Base-by-base conservation (phyloP, 37 sponge, comb jelly and placozoan genomes). In the Spongia lamella region DNA sequence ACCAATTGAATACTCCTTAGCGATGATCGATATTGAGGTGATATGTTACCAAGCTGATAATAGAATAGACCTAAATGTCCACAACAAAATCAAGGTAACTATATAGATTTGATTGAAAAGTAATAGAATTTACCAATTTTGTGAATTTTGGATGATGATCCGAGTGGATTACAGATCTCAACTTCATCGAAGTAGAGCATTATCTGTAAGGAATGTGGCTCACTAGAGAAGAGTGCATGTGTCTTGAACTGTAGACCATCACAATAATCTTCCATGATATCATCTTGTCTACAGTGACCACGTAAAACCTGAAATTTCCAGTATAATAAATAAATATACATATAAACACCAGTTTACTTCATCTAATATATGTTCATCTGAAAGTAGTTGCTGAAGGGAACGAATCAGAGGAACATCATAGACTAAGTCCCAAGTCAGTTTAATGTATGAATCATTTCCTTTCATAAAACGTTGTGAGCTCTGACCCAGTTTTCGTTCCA, bases 301-400 rank as follows among this genome's bases (percentile, higher is more conserved):
- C 61, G 58, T 38, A 72, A 22, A 54, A 72, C 73, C 73, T 72
- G n/a, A n/a, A n/a, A n/a, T n/a, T n/a, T n/a, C n/a, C n/a, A n/a
- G n/a, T n/a, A n/a, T n/a, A n/a, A n/a, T n/a, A n/a, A n/a, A n/a
- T n/a, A n/a, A n/a, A n/a, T n/a, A n/a, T n/a, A n/a, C n/a, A n/a
- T n/a, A n/a, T n/a, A n/a, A n/a, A n/a, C n/a, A n/a, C n/a, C n/a
- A n/a, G n/a, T n/a, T n/a, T 2, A 75, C 76, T 15, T 61, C 62
- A 75, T 29, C 35, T n/a, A 58, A 17, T 58, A 75, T 61, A 13
- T 36, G 19, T 39, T 63, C 24, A 37, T 75, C 38, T 37, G 61
- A 36, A 14, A 75, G 38, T 14, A 75, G 63, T 40, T 75, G 76
- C 19, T 75, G 15, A 26, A 75, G 63, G 7, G 76, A 75, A 2